Evolutionary conservation across 2,113 vertebrate species (phyloP).

Genomic region (Scomber scombrus): DNA sequence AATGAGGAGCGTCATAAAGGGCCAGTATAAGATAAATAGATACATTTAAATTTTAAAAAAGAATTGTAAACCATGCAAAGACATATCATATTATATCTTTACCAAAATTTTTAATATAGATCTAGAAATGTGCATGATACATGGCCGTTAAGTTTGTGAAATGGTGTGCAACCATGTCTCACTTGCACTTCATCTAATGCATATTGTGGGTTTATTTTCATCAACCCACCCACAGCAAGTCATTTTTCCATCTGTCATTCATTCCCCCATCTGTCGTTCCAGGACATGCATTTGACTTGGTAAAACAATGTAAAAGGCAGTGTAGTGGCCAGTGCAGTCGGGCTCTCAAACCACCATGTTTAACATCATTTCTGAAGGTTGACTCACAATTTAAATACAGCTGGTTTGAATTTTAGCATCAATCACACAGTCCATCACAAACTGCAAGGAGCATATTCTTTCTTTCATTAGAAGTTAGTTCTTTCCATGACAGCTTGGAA

Average conservation of each 20-base stretch:
- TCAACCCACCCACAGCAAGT: constrained; percentile 36
- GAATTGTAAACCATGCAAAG: no score
- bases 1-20: no score
- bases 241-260: constrained; percentile 53
- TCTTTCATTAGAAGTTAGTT: background rate
- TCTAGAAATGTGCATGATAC: no score
- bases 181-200: background rate
- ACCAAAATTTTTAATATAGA: no score
- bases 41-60: no score
- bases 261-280: constrained; percentile 57
- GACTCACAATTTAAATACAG: background rate
- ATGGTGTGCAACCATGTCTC: no score
- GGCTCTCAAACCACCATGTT: background rate
- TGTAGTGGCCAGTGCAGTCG: background rate
- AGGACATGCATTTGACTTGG: constrained; percentile 25
- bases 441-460: background rate
- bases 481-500: background rate
- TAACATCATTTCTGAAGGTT: background rate
- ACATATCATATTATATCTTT: no score
- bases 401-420: background rate
- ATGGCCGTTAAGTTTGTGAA: no score
- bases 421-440: background rate
- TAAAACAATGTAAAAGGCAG: constrained; percentile 11
- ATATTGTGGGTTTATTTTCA: constrained; percentile 32
- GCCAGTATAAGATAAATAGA: no score